These are phyloP conservation scores for Antheraea assamensis DNA, from an alignment of 2,888 invertebrate genomes.

Conservation along the genomic window DNA sequence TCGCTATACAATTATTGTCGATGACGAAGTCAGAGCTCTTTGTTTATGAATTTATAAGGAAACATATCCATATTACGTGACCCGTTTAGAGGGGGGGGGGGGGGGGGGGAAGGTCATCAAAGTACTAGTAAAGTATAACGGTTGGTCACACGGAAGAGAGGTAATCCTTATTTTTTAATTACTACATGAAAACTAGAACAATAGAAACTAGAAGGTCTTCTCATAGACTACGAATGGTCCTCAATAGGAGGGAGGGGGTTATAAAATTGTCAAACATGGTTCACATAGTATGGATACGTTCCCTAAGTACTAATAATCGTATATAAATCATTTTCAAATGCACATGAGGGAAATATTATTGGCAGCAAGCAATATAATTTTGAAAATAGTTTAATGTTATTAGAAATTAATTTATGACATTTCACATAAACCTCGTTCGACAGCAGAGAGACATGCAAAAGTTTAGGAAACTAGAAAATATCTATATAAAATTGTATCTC, in stretches of 20 bases:
- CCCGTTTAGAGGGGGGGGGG: no score
- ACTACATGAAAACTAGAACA: no score
- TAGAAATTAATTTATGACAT: not conserved
- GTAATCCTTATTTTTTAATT: no score
- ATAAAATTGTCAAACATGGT: no score
- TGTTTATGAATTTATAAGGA: not conserved
- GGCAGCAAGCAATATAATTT: slow-evolving; percentile 44
- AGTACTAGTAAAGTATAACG: no score
- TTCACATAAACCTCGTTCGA: not conserved
- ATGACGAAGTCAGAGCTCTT: not conserved
- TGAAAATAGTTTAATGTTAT: not conserved
- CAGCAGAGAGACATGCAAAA: not conserved
- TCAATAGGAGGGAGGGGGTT: no score
- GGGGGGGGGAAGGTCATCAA: no score
- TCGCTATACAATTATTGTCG: not conserved
- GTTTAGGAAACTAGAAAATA: not conserved
- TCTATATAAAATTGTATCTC: slow-evolving; percentile 41
- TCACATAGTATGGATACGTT: no score
- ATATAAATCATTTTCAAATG: not conserved
- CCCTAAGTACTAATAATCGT: no score
- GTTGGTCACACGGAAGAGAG: no score
- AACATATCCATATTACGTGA: not conserved
- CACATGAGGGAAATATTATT: slow-evolving; percentile 35
- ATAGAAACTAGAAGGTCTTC: no score
- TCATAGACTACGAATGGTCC: no score